phyloP scores from a whole-genome alignment of 2,888 invertebrate species.

The Volucella zonaria region DNA sequence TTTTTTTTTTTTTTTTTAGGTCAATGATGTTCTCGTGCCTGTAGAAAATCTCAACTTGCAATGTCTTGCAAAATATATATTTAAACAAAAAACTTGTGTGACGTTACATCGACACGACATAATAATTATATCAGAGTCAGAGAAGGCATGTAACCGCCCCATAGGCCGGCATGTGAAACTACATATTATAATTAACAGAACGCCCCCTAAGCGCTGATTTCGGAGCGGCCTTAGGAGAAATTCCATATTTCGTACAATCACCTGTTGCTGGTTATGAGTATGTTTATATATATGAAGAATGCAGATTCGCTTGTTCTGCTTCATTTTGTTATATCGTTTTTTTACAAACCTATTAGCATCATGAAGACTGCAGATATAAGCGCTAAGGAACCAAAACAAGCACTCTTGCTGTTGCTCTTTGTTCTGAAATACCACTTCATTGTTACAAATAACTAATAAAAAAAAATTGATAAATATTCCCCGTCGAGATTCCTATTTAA shows the following conservation, averaged over 20 bases:
- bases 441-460: conserved; percentile 24
- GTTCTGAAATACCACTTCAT: conserved; percentile 69
- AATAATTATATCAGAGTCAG: conserved; percentile 14
- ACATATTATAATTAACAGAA: conserved; percentile 44
- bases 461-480: conserved; percentile 8
- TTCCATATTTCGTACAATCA: conserved; percentile 42
- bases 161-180: conserved; percentile 45
- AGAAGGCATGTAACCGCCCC: conserved; percentile 30
- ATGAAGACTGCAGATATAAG: conserved; percentile 46
- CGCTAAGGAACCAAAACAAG: conserved; percentile 43
- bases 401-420: conserved; percentile 46
- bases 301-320: no score
- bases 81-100: conserved; percentile 5
- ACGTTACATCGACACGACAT: conserved; percentile 14
- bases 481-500: conserved; percentile 3
- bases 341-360: conserved; percentile 66
- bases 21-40: conserved; percentile 64
- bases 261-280: conserved; percentile 40
- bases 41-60: conserved; percentile 4
- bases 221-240: not conserved
- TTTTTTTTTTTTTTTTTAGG: conserved; percentile 50
- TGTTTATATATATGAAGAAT: not conserved
- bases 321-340: not conserved
- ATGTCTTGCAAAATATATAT: conserved; percentile 52
- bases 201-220: conserved; percentile 37